Conservation (phyloP, 2,113 vertebrate species). For the Cavia porcellus region DNA sequence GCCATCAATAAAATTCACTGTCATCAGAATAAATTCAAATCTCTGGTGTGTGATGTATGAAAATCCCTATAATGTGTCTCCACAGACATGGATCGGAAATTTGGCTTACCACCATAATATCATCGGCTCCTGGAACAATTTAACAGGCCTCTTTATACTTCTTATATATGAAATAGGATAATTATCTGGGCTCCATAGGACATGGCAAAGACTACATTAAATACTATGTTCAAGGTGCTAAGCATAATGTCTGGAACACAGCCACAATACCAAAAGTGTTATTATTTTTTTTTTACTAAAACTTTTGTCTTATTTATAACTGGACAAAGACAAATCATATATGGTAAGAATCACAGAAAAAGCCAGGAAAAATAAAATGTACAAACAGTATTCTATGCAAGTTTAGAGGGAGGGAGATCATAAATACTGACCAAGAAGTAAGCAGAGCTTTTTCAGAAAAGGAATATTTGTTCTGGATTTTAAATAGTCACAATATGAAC, state of each 20-base stretch:
- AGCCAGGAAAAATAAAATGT: background rate
- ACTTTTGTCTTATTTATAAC: background rate
- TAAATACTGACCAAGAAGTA: background rate
- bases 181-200: background rate
- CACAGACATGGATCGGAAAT: background rate
- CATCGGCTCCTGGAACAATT: background rate
- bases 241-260: conserved; percentile 27
- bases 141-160: background rate
- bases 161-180: conserved; percentile 30
- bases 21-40: background rate
- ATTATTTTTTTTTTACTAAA: background rate
- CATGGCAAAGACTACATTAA: background rate
- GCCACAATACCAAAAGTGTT: background rate
- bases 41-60: background rate
- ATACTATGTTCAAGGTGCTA: background rate
- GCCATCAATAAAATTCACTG: background rate
- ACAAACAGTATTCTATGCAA: background rate
- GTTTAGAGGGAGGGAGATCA: background rate
- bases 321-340: background rate
- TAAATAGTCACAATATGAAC: background rate
- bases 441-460: background rate
- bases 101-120: conserved; percentile 7
- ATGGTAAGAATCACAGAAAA: background rate
- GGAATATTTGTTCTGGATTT: conserved; percentile 22
- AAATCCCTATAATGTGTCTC: background rate